These are phyloP conservation scores for Mylabris phalerata DNA, from an alignment of 1,140 invertebrate species.

Conservation along the genomic window DNA sequence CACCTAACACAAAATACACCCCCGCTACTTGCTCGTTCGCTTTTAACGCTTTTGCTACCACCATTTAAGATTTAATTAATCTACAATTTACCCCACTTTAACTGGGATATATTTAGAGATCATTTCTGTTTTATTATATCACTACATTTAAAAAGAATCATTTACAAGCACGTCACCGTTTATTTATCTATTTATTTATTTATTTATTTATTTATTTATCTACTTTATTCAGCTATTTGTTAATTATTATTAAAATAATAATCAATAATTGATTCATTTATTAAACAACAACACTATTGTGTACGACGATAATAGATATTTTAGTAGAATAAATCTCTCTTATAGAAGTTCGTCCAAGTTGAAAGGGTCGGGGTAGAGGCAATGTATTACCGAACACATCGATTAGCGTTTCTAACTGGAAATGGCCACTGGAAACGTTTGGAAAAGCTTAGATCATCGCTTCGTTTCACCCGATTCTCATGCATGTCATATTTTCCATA, in stretches of 20 bases:
- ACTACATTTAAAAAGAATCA: no score
- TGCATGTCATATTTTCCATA: conserved; percentile 16
- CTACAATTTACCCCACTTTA: conserved; percentile 24
- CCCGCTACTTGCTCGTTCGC: conserved; percentile 5
- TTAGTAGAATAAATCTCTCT: conserved; percentile 15
- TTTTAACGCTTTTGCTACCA: conserved; percentile 10
- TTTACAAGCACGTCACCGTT: no score
- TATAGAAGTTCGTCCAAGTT: conserved; percentile 7
- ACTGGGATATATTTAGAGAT: neutral
- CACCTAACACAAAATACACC: neutral
- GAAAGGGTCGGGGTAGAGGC: conserved; percentile 13
- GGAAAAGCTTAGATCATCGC: conserved; percentile 27
- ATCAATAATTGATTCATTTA: no score
- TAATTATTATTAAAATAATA: no score
- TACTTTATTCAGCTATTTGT: no score
- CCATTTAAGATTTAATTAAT: conserved; percentile 26
- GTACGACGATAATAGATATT: conserved; percentile 5
- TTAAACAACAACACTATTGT: neutral
- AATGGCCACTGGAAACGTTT: conserved; percentile 33
- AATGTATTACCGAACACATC: conserved; percentile 32
- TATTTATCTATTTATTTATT: no score
- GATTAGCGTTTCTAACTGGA: conserved; percentile 34
- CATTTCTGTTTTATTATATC: no score
- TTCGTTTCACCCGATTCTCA: conserved; percentile 21
- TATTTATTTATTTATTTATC: no score